Percentiles rank a stretch among this genome's conserved stretches.
phyloP scores from a whole-genome alignment of 2,888 invertebrate genomes.

The Adelognathus sp. region DNA sequence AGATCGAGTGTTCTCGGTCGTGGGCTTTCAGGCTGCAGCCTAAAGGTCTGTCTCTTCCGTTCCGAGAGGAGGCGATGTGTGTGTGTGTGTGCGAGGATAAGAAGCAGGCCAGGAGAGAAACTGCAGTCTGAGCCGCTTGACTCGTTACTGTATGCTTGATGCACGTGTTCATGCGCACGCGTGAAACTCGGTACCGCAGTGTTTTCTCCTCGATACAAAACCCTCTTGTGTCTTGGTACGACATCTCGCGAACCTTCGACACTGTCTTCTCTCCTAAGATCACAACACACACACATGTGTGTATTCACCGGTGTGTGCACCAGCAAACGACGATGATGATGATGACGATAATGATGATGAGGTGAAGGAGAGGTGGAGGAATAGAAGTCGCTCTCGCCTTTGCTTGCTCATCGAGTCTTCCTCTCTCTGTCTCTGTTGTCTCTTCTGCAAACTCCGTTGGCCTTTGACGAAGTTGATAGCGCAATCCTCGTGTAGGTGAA shows the following conservation, averaged over 20 bases:
- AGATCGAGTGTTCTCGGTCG: constrained; percentile 28
- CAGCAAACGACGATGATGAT: too few relatives aligned
- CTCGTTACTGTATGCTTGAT: constrained; percentile 11
- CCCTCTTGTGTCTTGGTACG: constrained; percentile 30
- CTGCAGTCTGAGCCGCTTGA: constrained; percentile 7
- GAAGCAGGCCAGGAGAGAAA: constrained; percentile 65
- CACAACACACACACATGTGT: not conserved
- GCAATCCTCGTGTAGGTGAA: not conserved
- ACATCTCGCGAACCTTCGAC: constrained; percentile 42
- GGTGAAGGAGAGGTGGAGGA: not conserved
- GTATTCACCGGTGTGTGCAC: too few relatives aligned
- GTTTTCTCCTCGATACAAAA: constrained; percentile 16
- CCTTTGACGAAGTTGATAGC: constrained; percentile 28
- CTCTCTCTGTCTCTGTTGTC: not conserved
- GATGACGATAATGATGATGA: constrained; percentile 35
- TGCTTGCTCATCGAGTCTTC: not conserved
- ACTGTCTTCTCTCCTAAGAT: not conserved
- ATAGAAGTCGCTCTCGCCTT: not conserved
- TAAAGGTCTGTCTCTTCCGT: constrained; percentile 53
- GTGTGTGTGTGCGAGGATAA: constrained; percentile 43
- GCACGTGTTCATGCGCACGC: constrained; percentile 48
- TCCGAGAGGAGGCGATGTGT: not conserved
- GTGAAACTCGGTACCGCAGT: constrained; percentile 33
- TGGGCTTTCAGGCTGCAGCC: constrained; percentile 34
- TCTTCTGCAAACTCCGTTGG: not conserved